Evolutionary conservation across 92 coral and sea anemone species (phyloP), one percentile per base, ranked within the genome.

Genomic region (Zoanthus solanderi): DNA sequence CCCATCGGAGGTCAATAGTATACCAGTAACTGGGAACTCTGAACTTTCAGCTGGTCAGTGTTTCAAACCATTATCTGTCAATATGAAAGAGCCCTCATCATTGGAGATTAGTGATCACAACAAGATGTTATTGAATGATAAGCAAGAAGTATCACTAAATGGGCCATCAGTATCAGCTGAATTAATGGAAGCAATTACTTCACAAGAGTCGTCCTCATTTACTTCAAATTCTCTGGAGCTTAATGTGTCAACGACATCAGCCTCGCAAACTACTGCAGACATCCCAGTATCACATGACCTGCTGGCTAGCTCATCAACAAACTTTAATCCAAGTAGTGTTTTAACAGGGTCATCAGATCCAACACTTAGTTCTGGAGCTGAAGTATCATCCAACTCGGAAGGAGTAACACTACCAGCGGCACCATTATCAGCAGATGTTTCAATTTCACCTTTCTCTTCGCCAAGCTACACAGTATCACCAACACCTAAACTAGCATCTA

Each of bases 391-490:
- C 23, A 76, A 78, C 53, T 71, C 90, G 72, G 91, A 76, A 31
- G 53, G 63, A 4, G 90, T 73, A 16, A 83, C 88, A 66, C 74
- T 90, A 65, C 72, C 81, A 17, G 60, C 90, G 4, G 74, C 75
- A 34, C 87, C 84, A 6, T 80, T 83, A 52, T 87, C 94, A 32
- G 65, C 79, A 71, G 94, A 90, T 44, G 80, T 76, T 68, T 79
- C 91, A 7, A 79, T 88, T 46, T 87, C 95, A 17, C 91, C 96
- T 1, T 93, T 93, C 75, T 88, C 98, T 0, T 87, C 94, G 0
- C 94, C 96, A 77, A 93, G 93, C 79, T 95, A 93, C 31, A 96
- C 93, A 29, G 90, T 90, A 65, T 93, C 98, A 1, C 94, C 96
- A 30, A 89, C 94, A 9, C 90, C 90, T 71, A 94, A 93, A 74